Evolutionary conservation across 2,113 vertebrate species (phyloP).

Genomic region (Sialia sialis): DNA sequence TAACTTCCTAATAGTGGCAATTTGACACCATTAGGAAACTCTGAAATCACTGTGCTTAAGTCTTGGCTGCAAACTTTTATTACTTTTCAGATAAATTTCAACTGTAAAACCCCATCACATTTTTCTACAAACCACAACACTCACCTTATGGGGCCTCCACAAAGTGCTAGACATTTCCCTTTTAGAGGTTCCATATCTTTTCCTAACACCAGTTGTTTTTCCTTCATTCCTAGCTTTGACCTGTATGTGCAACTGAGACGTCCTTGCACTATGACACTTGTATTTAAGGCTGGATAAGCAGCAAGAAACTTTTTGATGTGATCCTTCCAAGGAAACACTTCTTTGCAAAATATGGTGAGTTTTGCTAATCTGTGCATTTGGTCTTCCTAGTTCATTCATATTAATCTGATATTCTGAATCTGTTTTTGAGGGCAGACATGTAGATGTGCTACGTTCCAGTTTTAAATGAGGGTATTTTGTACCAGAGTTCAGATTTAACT

Average conservation of each 20-base stretch:
- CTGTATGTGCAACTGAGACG: slow-evolving; percentile 88
- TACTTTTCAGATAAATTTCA: neutral
- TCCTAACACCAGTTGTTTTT: slow-evolving; percentile 64
- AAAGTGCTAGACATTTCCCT: slow-evolving; percentile 46
- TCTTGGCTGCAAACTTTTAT: neutral
- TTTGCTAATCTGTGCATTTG: slow-evolving; percentile 58
- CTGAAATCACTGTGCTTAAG: accelerated
- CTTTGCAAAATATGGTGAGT: slow-evolving; percentile 80
- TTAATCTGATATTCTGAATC: slow-evolving; percentile 54
- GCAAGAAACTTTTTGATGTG: slow-evolving; percentile 79
- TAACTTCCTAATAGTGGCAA: neutral
- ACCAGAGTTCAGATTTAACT: slow-evolving; percentile 52
- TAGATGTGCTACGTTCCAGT: slow-evolving; percentile 77
- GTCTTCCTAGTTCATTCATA: slow-evolving; percentile 57
- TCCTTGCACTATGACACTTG: slow-evolving; percentile 70
- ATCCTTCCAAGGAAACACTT: slow-evolving; percentile 89
- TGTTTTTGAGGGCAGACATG: slow-evolving; percentile 65
- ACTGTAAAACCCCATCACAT: neutral
- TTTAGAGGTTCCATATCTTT: slow-evolving; percentile 63
- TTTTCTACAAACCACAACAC: slow-evolving; percentile 47
- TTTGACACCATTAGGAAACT: neutral
- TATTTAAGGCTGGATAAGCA: slow-evolving; percentile 82
- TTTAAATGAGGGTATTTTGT: slow-evolving; percentile 58
- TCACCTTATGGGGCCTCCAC: slow-evolving; percentile 79
- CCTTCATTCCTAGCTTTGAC: slow-evolving; percentile 80